A percentile compares a stretch with the other conserved stretches of the same genome.
Conservation (phyloP, 2,797 vertebrate species). For the Sebastes diaconus region DNA sequence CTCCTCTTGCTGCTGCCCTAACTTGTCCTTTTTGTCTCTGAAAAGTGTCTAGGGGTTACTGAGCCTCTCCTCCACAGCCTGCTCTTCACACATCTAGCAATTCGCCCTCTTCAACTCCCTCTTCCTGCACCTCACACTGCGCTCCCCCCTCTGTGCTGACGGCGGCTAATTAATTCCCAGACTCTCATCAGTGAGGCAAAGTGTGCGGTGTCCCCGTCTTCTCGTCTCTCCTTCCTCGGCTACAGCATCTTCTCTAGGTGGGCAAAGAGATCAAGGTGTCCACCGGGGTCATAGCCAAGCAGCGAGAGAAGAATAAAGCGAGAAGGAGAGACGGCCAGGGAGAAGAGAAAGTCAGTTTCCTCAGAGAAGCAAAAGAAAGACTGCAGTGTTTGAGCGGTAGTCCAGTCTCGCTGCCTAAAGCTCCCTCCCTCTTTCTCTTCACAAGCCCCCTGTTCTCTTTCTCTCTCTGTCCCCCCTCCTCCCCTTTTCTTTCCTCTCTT, state of each 20-base stretch:
- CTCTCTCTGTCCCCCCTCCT: constrained; percentile 28
- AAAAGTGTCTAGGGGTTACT: constrained; percentile 60
- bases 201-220: constrained; percentile 58
- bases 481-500: constrained; percentile 31
- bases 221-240: constrained; percentile 41
- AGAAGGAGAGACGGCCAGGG: constrained; percentile 35
- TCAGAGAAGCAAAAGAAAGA: constrained; percentile 77
- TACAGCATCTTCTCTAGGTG: constrained; percentile 63
- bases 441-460: constrained; percentile 56
- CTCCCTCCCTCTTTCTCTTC: constrained; percentile 70
- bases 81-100: constrained; percentile 37
- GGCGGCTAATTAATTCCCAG: constrained; percentile 73
- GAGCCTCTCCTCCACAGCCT: constrained; percentile 24
- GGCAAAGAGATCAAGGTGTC: constrained; percentile 63
- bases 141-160: constrained; percentile 48
- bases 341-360: constrained; percentile 68
- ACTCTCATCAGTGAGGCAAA: constrained; percentile 70
- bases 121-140: constrained; percentile 30
- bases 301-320: constrained; percentile 27
- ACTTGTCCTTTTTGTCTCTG: constrained; percentile 59
- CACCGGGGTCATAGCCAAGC: constrained; percentile 63
- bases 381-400: constrained; percentile 80
- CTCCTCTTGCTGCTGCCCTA: constrained; percentile 36
- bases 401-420: constrained; percentile 76
- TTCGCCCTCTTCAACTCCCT: constrained; percentile 47